Evolutionary conservation across 1,140 invertebrate species (phyloP).

Genomic region (Drosophila parabipectinata): DNA sequence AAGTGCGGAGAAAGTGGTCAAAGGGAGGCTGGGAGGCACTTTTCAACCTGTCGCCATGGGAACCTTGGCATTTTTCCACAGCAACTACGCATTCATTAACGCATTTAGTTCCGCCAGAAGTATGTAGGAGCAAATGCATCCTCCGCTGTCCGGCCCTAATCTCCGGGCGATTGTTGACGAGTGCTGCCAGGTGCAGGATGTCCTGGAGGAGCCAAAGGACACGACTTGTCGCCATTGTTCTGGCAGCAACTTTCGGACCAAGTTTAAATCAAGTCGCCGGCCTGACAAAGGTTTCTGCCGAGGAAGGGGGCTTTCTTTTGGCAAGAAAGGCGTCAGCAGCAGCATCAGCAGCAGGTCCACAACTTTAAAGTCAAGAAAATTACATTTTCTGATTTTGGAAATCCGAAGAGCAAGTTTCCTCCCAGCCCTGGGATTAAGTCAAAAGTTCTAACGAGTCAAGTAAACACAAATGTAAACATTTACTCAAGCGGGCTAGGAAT

Average conservation of each 20-base stretch:
- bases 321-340: neutral
- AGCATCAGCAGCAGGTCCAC: neutral
- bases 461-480: neutral
- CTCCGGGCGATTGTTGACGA: neutral
- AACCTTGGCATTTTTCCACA: constrained; percentile 14
- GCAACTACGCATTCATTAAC: constrained; percentile 40
- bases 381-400: neutral
- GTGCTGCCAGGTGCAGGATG: constrained; percentile 10
- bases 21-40: neutral
- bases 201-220: neutral
- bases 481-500: neutral
- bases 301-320: neutral
- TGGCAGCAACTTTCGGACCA: neutral
- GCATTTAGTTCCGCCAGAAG: constrained; percentile 41
- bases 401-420: neutral
- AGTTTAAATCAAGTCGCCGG: neutral
- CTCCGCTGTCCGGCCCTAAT: neutral
- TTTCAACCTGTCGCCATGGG: constrained; percentile 32
- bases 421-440: neutral
- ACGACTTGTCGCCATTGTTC: constrained; percentile 24
- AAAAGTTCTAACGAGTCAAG: neutral
- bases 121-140: neutral
- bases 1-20: neutral
- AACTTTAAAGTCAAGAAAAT: constrained; percentile 4
- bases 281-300: neutral